Evolutionary conservation across 2,888 invertebrate genomes (phyloP).

Genomic region (Himalopsyche kuldschensis): DNA sequence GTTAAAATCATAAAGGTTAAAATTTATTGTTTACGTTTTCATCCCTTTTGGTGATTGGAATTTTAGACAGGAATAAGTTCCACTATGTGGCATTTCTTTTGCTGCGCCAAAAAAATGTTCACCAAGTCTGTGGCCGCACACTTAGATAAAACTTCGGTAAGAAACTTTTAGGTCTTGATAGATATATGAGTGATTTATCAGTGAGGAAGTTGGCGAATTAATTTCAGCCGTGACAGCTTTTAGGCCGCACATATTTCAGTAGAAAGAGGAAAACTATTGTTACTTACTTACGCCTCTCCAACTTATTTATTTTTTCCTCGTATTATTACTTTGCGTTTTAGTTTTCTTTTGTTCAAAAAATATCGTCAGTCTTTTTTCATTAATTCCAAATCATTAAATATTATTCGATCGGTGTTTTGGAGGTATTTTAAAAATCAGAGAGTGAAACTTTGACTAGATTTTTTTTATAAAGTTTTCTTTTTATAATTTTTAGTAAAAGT

Average conservation of each 20-base stretch:
- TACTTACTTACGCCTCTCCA: not conserved
- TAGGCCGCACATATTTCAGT: not conserved
- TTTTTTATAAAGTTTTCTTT: too few species aligned
- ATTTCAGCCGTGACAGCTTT: conserved; percentile 4
- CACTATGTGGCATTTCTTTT: too few species aligned
- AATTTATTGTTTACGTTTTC: too few species aligned
- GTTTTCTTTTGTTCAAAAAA: too few species aligned
- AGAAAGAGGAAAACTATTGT: not conserved
- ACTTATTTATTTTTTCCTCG: not conserved
- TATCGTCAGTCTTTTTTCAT: too few species aligned
- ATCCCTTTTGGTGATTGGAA: too few species aligned
- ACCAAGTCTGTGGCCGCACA: not conserved
- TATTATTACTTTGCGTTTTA: too few species aligned
- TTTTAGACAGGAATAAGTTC: too few species aligned
- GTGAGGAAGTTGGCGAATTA: conserved; percentile 1
- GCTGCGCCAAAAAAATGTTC: not conserved
- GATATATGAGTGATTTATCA: conserved; percentile 14
- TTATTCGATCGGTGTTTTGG: not conserved
- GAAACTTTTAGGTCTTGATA: not conserved
- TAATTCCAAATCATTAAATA: not conserved
- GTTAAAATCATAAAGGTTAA: too few species aligned
- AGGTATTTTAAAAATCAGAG: not conserved
- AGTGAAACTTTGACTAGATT: too few species aligned
- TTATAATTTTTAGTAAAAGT: too few species aligned
- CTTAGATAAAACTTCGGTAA: not conserved